phyloP scores from a whole-genome alignment of 2,888 invertebrate genomes.

The Unio delphinus region DNA sequence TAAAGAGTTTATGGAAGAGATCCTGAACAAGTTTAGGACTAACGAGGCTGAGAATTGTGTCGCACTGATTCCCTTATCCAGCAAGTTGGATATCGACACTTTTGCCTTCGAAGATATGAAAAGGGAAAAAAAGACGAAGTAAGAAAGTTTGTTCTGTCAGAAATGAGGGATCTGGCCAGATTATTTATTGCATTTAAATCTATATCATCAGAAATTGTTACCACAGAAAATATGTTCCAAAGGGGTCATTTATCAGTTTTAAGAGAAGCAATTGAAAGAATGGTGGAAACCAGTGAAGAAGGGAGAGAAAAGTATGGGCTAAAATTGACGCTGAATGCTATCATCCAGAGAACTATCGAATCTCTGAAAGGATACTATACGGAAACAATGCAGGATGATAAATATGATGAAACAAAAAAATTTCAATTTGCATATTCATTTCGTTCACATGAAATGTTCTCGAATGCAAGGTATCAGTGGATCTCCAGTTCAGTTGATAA shows the following conservation, averaged over 20 bases:
- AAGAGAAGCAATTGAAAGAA: constrained; percentile 8
- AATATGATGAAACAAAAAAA: too few relatives aligned
- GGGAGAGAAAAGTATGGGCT: too few relatives aligned
- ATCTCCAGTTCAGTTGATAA: too few relatives aligned
- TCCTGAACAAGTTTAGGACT: constrained; percentile 16
- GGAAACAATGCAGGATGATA: too few relatives aligned
- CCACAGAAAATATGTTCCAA: constrained; percentile 11
- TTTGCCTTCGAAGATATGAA: constrained; percentile 9
- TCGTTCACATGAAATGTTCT: too few relatives aligned
- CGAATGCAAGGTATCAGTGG: too few relatives aligned
- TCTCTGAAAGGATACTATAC: too few relatives aligned
- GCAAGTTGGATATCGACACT: constrained; percentile 14
- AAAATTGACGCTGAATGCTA: too few relatives aligned
- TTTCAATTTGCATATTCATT: too few relatives aligned
- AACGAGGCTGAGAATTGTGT: constrained; percentile 14
- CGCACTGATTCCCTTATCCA: constrained; percentile 4
- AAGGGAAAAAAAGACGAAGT: constrained; percentile 13
- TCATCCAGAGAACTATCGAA: too few relatives aligned
- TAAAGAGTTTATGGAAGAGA: constrained; percentile 12
- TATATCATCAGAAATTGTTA: not conserved
- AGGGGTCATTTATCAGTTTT: constrained; percentile 8
- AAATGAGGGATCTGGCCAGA: constrained; percentile 17
- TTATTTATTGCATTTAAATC: constrained; percentile 9
- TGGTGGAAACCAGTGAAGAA: not conserved
- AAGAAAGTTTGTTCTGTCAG: constrained; percentile 16